Evolutionary conservation across 2,888 invertebrate genomes (phyloP).

Genomic region (Cartodere bifasciata): DNA sequence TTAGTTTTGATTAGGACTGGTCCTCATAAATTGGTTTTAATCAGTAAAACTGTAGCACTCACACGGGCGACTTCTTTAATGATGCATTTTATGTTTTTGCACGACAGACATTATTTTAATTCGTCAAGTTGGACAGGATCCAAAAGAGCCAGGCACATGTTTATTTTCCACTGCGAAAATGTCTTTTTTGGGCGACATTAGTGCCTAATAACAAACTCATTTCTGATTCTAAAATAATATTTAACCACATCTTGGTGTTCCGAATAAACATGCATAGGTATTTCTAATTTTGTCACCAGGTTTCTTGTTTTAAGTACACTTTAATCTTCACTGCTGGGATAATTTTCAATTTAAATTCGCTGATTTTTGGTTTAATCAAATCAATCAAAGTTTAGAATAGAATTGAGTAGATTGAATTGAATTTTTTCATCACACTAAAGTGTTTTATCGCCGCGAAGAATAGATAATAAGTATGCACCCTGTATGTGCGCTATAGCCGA

Average conservation of each 20-base stretch:
- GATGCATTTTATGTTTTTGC: conserved; percentile 38
- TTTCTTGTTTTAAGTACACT: too few relatives aligned
- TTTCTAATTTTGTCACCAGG: too few relatives aligned
- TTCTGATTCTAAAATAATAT: too few relatives aligned
- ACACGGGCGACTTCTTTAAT: conserved; percentile 36
- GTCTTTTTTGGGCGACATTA: conserved; percentile 19
- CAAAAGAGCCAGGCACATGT: conserved; percentile 29
- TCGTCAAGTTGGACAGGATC: conserved; percentile 31
- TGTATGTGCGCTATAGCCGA: conserved; percentile 11
- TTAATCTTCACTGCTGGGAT: too few relatives aligned
- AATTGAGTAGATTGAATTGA: too few relatives aligned
- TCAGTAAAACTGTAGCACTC: conserved; percentile 33
- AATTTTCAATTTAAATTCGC: too few relatives aligned
- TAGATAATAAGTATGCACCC: conserved; percentile 12
- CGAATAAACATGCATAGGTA: too few relatives aligned
- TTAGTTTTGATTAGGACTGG: conserved; percentile 13
- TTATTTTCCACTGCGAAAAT: conserved; percentile 20
- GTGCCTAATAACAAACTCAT: conserved; percentile 27
- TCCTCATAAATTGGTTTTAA: conserved; percentile 32
- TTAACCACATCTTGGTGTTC: too few relatives aligned
- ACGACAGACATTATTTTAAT: conserved; percentile 38
- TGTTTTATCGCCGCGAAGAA: not conserved
- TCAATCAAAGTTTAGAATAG: too few relatives aligned
- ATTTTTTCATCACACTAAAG: not conserved
- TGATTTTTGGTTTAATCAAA: too few relatives aligned